Base-by-base conservation (phyloP, 2,888 invertebrate genomes). In the Biston stratarius region DNA sequence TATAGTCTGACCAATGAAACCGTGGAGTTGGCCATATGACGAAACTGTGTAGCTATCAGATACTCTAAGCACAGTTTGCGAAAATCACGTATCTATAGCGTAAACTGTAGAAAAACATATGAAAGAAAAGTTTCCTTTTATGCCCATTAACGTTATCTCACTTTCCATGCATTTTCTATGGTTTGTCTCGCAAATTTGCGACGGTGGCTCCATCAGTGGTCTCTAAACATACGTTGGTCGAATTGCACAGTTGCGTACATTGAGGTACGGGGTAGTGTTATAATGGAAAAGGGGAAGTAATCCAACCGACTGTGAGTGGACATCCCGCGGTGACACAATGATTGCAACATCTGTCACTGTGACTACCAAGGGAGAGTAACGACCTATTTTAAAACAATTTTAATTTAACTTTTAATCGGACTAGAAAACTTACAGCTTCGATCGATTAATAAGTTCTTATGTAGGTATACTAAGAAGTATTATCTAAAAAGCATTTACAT, bases 251-350 rank as follows among this genome's bases (percentile, higher is more conserved):
- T 15, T 9, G 9, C 9, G 15, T 42, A 47, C 34, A 56, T n/a
- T 44, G 42, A 40, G 12, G 55, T 15, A 49, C 44, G 49, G 69
- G 71, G 58, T 64, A 24, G 45, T 68, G 59, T 44, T 60, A 71
- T 61, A 66, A 71, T 69, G 56, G 61, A 64, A 48, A 55, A 5
- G 48, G 48, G 63, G 61, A 61, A 53, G 38, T 65, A 67, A 65
- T 67, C 64, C 64, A 55, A 56, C 64, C 64, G 59, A 56, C 51
- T 42, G 42, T 61, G 64, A 72, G 68, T 66, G 74, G 79, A 74
- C 80, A 76, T 71, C 82, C 81, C 80, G 81, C 77, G 64, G 83
- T 51, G 73, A 65, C 71, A 69, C 75, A 75, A 71, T 75, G 71
- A 77, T 74, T 75, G 75, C 71, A 74, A 76, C 80, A 80, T 80